Percentiles rank a stretch among this genome's conserved stretches.
phyloP scores from a whole-genome alignment of 2,113 vertebrate genomes.

The Pseudopodoces humilis region DNA sequence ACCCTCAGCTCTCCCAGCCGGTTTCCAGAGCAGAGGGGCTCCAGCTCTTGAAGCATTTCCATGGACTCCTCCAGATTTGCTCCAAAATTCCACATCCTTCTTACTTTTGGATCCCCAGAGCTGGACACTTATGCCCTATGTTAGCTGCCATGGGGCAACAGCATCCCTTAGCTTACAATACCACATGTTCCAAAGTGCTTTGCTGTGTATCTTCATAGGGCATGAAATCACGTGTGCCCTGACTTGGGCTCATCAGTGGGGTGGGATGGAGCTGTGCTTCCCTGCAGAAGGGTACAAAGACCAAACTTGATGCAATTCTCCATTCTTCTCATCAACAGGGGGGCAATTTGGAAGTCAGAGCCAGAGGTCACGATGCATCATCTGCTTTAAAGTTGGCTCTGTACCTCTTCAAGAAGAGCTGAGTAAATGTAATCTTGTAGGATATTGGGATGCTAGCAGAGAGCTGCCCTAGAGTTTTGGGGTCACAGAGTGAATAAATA shows the following conservation, averaged over 20 bases:
- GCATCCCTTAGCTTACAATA: fast-evolving
- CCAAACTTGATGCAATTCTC: not conserved
- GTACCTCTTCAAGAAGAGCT: not conserved
- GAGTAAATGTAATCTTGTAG: not conserved
- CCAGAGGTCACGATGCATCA: fast-evolving
- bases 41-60: not conserved
- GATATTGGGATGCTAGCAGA: not conserved
- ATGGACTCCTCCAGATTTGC: not conserved
- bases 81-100: not conserved
- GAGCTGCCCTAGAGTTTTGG: not conserved
- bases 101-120: not conserved
- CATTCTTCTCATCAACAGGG: not conserved
- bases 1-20: not conserved
- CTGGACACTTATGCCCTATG: not conserved
- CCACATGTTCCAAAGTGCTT: not conserved
- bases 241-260: not conserved
- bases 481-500: not conserved
- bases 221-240: not conserved
- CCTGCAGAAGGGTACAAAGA: not conserved
- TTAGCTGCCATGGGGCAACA: not conserved
- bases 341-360: not conserved
- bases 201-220: not conserved
- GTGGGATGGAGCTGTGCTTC: not conserved
- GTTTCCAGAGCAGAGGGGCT: not conserved
- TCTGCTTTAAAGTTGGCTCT: not conserved